Base-by-base conservation (phyloP, 2,113 vertebrate genomes). In the Callipepla californica region DNA sequence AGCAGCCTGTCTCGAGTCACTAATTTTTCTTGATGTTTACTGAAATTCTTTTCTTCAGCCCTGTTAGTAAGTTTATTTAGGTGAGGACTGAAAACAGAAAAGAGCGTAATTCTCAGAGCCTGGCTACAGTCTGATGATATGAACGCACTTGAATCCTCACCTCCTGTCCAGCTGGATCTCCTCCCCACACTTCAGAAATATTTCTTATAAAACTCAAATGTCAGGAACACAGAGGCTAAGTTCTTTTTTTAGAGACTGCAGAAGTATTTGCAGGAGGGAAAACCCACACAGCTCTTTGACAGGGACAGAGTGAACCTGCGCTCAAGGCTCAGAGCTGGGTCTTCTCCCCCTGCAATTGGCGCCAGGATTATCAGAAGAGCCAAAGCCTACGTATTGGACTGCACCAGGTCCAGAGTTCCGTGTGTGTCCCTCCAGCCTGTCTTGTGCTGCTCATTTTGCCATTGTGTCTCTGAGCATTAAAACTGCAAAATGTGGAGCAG, bases 161-260 rank as follows among this genome's bases (percentile, higher is more conserved):
- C 85, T 96, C 85, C 82, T 80, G 76, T 93, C 96, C 85, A 94
- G 77, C 69, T 95, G 93, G 87, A 91, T 95, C 87, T 91, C 72
- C 87, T 92, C 91, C 88, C 93, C 82, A 81, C 73, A 12, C 73
- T 72, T 94, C 94, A 91, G 93, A 94, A 95, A 93, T 91, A 88
- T 70, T 87, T 36, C 47, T 48, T 86, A 14, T 78, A 81, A 88
- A 89, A 95, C 77, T 75, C 76, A 94, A 90, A 95, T 93, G 90
- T 95, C 90, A 93, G 86, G 93, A 95, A 84, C 96, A 89, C 50
- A 91, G 93, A 92, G 93, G 73, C 94, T 94, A 95, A 94, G 87
- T 53, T 94, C 91, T 95, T 92, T 93, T 95, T 94, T 93, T 92
- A 95, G 91, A 92, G 86, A 34, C 58, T 86, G 80, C 76, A 80